Evolutionary conservation across 2,113 vertebrate species (phyloP), one percentile per base, ranked within the genome.

Genomic region (Psephotus haematonotus): DNA sequence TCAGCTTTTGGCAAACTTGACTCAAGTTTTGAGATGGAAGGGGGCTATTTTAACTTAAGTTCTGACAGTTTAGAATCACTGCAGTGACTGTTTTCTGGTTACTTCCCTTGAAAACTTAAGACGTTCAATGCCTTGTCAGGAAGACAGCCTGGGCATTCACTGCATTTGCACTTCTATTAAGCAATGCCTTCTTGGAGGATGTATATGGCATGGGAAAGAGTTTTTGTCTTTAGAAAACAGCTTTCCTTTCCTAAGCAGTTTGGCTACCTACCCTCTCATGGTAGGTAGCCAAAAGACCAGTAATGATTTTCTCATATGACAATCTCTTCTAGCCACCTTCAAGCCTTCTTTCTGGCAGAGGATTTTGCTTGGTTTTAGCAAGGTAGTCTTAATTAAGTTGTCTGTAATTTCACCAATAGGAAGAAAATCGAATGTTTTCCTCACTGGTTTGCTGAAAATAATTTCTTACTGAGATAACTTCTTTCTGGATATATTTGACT

Each of bases 401-500:
- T 43, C 50, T 69, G 28, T 23, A 57, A 62, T 77, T 82, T 88
- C 76, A 88, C 18, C 41, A 69, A 41, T 27, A 57, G 11, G 47
- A 47, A 68, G 44, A n/a, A 52, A 68, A 86, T 71, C 64, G 64
- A 43, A 86, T 67, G 52, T 92, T 95, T 68, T 64, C 60, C 65
- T 82, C 16, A 50, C 28, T 86, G 53, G 28, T 35, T 82, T 82
- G 57, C 53, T 82, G 52, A 41, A 79, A 87, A 68, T 17, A 71
- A 23, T 90, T 60, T 83, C 43, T 87, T 76, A 37, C 29, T 22
- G 65, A 82, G 62, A 27, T 60, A 79, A 79, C 23, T 82, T 33
- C 50, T 75, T 94, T 67, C 57, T 74, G 82, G 52, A 76, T 93
- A 86, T 91, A 76, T 91, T 91, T 93, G 75, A 47, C 33, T 68